phyloP scores from a whole-genome alignment of 2,888 invertebrate species.

The Acanthosepion esculentum region DNA sequence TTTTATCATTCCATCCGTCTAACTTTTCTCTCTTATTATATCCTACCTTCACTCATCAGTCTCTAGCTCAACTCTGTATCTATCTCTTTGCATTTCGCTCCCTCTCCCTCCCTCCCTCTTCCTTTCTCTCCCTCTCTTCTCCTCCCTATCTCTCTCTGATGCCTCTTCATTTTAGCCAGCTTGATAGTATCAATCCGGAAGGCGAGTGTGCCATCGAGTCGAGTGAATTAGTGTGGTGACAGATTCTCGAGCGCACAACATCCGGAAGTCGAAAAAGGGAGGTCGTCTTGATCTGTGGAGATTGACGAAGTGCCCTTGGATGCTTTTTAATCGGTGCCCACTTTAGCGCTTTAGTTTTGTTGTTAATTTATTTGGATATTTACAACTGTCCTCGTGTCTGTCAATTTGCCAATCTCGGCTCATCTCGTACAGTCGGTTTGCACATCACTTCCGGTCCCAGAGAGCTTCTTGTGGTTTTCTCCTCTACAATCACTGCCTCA shows the following conservation, averaged over 20 bases:
- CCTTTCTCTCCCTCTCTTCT: background rate
- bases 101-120: background rate
- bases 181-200: background rate
- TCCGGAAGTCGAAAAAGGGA: constrained; percentile 20
- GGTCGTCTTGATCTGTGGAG: background rate
- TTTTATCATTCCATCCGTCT: no score
- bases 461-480: background rate
- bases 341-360: background rate
- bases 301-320: background rate
- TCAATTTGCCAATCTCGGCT: background rate
- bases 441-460: background rate
- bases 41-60: no score
- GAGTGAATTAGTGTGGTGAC: background rate
- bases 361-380: background rate
- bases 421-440: background rate
- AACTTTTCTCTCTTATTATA: no score
- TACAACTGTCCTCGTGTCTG: background rate
- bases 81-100: background rate
- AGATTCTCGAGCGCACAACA: background rate
- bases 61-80: no score
- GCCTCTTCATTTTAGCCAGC: background rate
- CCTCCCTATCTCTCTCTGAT: background rate
- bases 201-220: background rate
- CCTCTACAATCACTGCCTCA: background rate
- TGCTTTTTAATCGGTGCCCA: background rate